Percentiles rank a stretch among this genome's conserved stretches.
phyloP scores from a whole-genome alignment of 2,888 invertebrate species.

The Volucella inanis region DNA sequence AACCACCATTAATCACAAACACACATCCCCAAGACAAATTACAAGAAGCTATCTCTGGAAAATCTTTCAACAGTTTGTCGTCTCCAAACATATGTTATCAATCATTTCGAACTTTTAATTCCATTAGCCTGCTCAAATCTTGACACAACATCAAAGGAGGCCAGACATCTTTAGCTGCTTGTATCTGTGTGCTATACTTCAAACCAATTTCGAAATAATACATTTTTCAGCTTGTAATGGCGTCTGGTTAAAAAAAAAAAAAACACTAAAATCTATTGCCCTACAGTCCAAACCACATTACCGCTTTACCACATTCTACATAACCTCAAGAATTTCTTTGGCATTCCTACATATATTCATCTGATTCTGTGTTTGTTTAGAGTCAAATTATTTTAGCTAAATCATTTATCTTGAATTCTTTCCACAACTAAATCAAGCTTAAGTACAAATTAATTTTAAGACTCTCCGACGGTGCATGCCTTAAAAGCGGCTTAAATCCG shows the following conservation, averaged over 20 bases:
- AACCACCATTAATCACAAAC: slow-evolving; percentile 53
- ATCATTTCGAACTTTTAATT: slow-evolving; percentile 47
- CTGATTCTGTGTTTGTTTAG: slow-evolving; percentile 2
- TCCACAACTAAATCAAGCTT: slow-evolving; percentile 4
- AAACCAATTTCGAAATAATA: slow-evolving; percentile 37
- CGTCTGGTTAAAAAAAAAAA: slow-evolving; percentile 9
- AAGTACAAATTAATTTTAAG: slow-evolving; percentile 2
- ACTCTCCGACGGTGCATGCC: slow-evolving; percentile 2
- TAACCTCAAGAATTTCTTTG: neutral
- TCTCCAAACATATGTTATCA: slow-evolving; percentile 17
- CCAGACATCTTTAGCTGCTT: neutral
- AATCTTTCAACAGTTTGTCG: neutral
- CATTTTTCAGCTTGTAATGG: slow-evolving; percentile 27
- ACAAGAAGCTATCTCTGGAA: slow-evolving; percentile 11
- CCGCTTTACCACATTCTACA: neutral
- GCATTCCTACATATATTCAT: neutral
- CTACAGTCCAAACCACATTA: neutral
- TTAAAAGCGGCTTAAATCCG: slow-evolving; percentile 16
- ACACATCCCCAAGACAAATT: slow-evolving; percentile 2
- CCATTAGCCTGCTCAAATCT: slow-evolving; percentile 4
- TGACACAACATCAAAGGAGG: neutral
- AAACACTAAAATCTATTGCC: slow-evolving; percentile 27
- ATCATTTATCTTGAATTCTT: slow-evolving; percentile 10
- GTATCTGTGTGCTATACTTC: slow-evolving; percentile 10
- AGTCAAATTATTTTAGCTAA: slow-evolving; percentile 13